phyloP scores from a whole-genome alignment of 2,888 invertebrate genomes.

The Meliscaeva auricollis region DNA sequence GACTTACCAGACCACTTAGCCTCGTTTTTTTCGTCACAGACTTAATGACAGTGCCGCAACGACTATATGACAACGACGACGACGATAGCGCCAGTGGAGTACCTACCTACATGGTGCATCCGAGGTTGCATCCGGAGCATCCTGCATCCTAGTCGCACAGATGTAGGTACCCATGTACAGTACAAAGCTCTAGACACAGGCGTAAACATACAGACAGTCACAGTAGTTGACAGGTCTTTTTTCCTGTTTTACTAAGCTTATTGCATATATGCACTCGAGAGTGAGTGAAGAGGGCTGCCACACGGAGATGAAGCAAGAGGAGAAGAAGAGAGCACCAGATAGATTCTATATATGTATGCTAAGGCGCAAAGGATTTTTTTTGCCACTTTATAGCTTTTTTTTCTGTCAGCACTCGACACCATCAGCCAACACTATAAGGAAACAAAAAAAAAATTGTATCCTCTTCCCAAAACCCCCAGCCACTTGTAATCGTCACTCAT shows the following conservation, averaged over 20 bases:
- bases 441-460: conserved; percentile 25
- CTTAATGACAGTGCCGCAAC: conserved; percentile 69
- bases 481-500: conserved; percentile 73
- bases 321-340: conserved; percentile 49
- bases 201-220: conserved; percentile 46
- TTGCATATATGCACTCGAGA: conserved; percentile 72
- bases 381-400: conserved; percentile 53
- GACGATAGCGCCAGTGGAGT: conserved; percentile 43
- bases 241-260: conserved; percentile 69
- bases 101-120: conserved; percentile 38
- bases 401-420: conserved; percentile 63
- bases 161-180: conserved; percentile 8
- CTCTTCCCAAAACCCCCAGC: conserved; percentile 49
- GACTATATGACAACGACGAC: conserved; percentile 7
- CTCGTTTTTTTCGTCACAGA: conserved; percentile 75
- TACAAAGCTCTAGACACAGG: background rate
- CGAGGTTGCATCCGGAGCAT: conserved; percentile 51
- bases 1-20: conserved; percentile 77
- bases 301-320: conserved; percentile 10
- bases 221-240: conserved; percentile 72
- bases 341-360: conserved; percentile 47
- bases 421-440: conserved; percentile 58
- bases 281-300: conserved; percentile 46
- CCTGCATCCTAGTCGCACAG: conserved; percentile 57
- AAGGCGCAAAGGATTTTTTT: conserved; percentile 61